Evolutionary conservation across 2,888 invertebrate genomes (phyloP), one percentile per base, ranked within the genome.

Genomic region (Himalopsyche tibetana): DNA sequence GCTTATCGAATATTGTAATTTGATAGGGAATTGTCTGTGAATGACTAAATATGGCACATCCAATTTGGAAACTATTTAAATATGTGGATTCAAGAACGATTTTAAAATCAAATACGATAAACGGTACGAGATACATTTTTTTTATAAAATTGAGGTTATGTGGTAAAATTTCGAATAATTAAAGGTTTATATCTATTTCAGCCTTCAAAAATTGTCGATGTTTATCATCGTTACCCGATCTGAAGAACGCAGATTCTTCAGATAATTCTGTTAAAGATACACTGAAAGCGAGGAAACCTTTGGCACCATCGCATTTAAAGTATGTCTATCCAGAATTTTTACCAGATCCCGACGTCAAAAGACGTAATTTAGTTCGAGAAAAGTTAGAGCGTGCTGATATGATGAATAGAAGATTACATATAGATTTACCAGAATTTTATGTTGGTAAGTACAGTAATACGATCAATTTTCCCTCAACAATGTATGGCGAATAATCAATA

Each of bases 391-490:
- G 99, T 87, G 92, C 93, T 88, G 99, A 99, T 91, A 99, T 99
- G 99, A 90, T 99, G 51, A 95, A 95, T 86, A 94, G 99, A 86
- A 94, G 99, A 89, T 92, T 92, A 83, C 94, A 96, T 88, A 94
- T 99, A 88, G 96, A 97, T 90, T 96, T 99, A 89, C 99, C 99
- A 0, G 99, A 99, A 91, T 99, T 99, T 93, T 99, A 99, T 94
- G 99, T 99, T 90, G 99, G 97, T 96, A 91, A 91, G 95, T 91
- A 55, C 19, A 51, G 51, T 51, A 51, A 51, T 51, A 51, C 15
- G 15, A 51, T 51, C 15, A 2, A 12, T 15, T 51, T 12, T 15
- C 51, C 28, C 15, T 51, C 51, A 15, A 51, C 15, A 51, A 15
- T 51, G 51, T 51, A 51, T 15, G 51, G 51, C 12, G 51, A 51